Percentiles rank a stretch among this genome's conserved stretches.
phyloP scores from a whole-genome alignment of 2,888 invertebrate genomes.

The Hyalella azteca region DNA sequence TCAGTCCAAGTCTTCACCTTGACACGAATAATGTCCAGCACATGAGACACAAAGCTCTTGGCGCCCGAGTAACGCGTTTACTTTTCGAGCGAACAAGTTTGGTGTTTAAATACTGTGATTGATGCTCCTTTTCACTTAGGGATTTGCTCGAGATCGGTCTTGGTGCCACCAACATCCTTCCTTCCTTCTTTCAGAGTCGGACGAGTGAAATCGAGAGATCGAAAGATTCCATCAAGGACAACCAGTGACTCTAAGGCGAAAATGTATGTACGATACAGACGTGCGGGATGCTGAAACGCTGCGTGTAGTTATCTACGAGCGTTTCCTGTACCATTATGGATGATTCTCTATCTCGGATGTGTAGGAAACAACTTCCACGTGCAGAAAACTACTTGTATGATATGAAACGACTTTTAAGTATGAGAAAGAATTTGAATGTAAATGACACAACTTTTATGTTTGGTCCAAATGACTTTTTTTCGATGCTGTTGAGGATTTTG shows the following conservation, averaged over 20 bases:
- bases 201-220: too few relatives aligned
- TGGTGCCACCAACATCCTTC: not conserved
- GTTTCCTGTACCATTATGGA: not conserved
- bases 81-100: slow-evolving; percentile 9
- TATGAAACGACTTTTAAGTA: too few relatives aligned
- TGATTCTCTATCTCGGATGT: not conserved
- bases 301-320: not conserved
- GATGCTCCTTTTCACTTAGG: not conserved
- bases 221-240: slow-evolving; percentile 2
- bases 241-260: too few relatives aligned
- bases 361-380: too few relatives aligned
- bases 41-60: not conserved
- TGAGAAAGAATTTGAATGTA: too few relatives aligned
- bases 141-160: not conserved
- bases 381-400: too few relatives aligned
- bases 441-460: too few relatives aligned
- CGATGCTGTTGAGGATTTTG: too few relatives aligned
- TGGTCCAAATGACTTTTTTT: too few relatives aligned
- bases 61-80: not conserved
- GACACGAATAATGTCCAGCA: not conserved
- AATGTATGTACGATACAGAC: too few relatives aligned
- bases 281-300: not conserved
- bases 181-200: not conserved
- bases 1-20: not conserved
- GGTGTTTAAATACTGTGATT: not conserved